Base-by-base conservation (phyloP, 2,888 invertebrate genomes). In the Stenurella melanura region DNA sequence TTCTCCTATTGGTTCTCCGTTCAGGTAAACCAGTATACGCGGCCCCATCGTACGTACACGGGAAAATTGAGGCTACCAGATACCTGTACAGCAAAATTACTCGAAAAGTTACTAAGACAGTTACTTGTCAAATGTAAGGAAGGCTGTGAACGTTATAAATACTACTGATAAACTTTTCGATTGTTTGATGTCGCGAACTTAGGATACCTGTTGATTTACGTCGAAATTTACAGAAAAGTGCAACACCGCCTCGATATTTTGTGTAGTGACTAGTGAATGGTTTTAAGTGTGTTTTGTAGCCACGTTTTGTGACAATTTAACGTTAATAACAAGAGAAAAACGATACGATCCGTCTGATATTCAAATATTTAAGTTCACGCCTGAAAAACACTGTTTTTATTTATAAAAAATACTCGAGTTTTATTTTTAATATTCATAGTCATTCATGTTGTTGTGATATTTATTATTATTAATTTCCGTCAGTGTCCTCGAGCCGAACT, bases 21-120 rank as follows among this genome's bases (percentile, higher is more conserved):
- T 85, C 87, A 88, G 87, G 88, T 87, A 88, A 87, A 88, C 88
- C 88, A 88, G 88, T 88, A 87, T 86, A 86, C 85, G 85, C 86
- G 86, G 86, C 83, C 87, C 86, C 87, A 86, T 81, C 81, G 77
- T 81, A 80, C 81, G 82, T 81, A 80, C 85, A 84, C 84, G 84
- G 84, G 80, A 84, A 84, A 84, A 84, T 84, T 82, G 84, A 84
- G 85, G 84, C 85, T 84, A 85, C 85, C 81, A 83, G 81, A 85
- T 84, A 86, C 85, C 84, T 86, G 83, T 78, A 82, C 80, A 79
- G 78, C 72, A 63, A 72, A 84, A 80, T 78, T 77, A 78, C 78
- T 81, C 78, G 80, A 80, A 82, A 82, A 82, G 78, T 80, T 76
- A 75, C 80, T 73, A 69, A 66, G 72, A 77, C 79, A 75, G 74